These are phyloP conservation scores for Pseudococcus jackbeardsleyi DNA, from an alignment of 2,888 invertebrate species.

Conservation along the genomic window DNA sequence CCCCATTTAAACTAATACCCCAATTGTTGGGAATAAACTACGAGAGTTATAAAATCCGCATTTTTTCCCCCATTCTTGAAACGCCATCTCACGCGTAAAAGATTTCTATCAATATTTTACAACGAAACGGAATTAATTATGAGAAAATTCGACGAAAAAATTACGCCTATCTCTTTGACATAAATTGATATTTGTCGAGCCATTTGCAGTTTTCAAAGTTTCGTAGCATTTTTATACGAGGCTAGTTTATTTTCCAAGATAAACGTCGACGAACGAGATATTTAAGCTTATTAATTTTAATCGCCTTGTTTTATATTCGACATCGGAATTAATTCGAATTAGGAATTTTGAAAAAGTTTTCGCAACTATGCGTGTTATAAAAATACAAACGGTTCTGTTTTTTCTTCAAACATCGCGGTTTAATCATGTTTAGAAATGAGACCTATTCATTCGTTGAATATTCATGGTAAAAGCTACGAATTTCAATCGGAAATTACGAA, in stretches of 20 bases:
- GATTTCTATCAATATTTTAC: not conserved
- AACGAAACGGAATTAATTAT: slow-evolving; percentile 1
- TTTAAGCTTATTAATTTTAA: slow-evolving; percentile 10
- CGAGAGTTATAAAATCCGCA: not conserved
- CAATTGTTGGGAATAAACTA: not conserved
- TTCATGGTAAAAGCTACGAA: not conserved
- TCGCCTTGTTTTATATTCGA: not conserved
- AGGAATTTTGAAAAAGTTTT: not conserved
- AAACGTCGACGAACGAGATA: not conserved
- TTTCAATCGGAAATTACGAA: not conserved
- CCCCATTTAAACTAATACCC: slow-evolving; percentile 8
- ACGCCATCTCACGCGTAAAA: not conserved
- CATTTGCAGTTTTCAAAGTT: not conserved
- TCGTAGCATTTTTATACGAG: not conserved
- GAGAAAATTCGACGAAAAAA: slow-evolving; percentile 17
- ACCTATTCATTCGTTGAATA: not conserved
- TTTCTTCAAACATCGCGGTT: not conserved
- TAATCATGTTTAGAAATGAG: not conserved
- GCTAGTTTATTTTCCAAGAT: not conserved
- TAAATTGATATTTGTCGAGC: slow-evolving; percentile 32
- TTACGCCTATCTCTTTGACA: slow-evolving; percentile 16
- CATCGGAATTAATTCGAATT: not conserved
- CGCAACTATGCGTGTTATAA: not conserved
- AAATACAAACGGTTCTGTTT: not conserved
- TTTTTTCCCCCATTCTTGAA: not conserved